Conservation (phyloP, 2,888 invertebrate genomes). For the Notodonta ziczac region DNA sequence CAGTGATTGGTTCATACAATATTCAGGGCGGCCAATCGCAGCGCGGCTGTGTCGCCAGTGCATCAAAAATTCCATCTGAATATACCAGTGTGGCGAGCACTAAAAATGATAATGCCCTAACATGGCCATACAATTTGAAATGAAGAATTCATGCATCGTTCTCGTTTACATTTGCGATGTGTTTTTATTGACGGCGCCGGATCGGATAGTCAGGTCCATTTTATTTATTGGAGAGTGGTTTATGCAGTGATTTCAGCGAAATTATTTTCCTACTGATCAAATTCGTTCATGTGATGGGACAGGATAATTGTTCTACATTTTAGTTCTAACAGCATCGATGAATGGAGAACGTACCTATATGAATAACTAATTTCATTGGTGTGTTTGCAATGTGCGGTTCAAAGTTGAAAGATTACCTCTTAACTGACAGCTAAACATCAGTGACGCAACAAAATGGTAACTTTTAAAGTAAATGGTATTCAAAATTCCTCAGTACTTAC, state of each 20-base stretch:
- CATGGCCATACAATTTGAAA: constrained; percentile 82
- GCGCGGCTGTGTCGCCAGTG: constrained; percentile 82
- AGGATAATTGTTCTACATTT: constrained; percentile 24
- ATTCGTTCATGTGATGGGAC: constrained; percentile 25
- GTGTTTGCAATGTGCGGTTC: no score
- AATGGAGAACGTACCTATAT: no score
- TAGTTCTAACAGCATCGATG: constrained; percentile 10
- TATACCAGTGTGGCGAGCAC: constrained; percentile 83
- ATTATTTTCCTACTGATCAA: constrained; percentile 42
- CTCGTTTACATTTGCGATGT: constrained; percentile 76
- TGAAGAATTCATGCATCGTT: constrained; percentile 81
- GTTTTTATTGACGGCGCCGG: constrained; percentile 77
- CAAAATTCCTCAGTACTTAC: no score
- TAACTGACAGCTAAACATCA: no score
- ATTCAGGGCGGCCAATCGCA: constrained; percentile 82
- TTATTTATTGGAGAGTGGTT: constrained; percentile 69
- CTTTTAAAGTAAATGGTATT: no score
- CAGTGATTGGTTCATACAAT: constrained; percentile 84
- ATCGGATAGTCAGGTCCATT: constrained; percentile 68
- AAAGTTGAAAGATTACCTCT: no score
- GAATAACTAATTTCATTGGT: no score
- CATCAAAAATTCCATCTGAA: constrained; percentile 86
- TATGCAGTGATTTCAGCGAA: constrained; percentile 45
- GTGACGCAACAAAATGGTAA: no score
- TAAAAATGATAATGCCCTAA: constrained; percentile 85